Evolutionary conservation across 2,888 invertebrate species (phyloP), one percentile per base, ranked within the genome.

Genomic region (Cyaniris semiargus): DNA sequence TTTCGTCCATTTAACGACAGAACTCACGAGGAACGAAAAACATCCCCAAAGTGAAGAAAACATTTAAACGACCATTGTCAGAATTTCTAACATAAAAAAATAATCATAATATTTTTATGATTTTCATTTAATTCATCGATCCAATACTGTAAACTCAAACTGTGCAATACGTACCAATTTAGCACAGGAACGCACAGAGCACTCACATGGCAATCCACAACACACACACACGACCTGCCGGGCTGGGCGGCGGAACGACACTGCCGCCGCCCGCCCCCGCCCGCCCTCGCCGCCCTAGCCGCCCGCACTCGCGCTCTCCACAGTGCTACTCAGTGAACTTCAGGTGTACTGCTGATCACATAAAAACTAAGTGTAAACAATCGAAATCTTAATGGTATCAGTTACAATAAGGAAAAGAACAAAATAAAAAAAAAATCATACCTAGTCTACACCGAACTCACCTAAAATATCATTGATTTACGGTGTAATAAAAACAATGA

Each of bases 191-290:
- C 78, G 79, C 78, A 80, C 79, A 80, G 78, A 77, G 74, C 80
- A 80, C 82, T 79, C 80, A 81, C 80, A 80, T 79, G 76, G 77
- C 77, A 79, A 60, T 80, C 48, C 74, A 74, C 81, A 80, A 80
- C 80, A 81, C 80, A 78, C 80, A 80, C 78, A 79, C 77, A 56
- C n/a, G 48, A 82, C 86, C 80, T 80, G 81, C 81, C 84, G 80
- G 81, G 80, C 79, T 83, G 85, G 81, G 81, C 83, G 85, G 79
- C 83, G 82, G 82, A 80, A 85, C 84, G 82, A 83, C 82, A 91
- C 91, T 91, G 89, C 89, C 90, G 90, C 86, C 82, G 80, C 81
- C 89, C 90, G 91, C 86, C 82, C 80, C 81, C 72, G 53, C 82
- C 82, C 81, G 83, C 83, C 83, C 79, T 80, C 83, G 80, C n/a